A percentile compares a stretch with the other conserved stretches of the same genome.
Conservation (phyloP, 2,888 invertebrate species). For the Andrena hattorfiana region DNA sequence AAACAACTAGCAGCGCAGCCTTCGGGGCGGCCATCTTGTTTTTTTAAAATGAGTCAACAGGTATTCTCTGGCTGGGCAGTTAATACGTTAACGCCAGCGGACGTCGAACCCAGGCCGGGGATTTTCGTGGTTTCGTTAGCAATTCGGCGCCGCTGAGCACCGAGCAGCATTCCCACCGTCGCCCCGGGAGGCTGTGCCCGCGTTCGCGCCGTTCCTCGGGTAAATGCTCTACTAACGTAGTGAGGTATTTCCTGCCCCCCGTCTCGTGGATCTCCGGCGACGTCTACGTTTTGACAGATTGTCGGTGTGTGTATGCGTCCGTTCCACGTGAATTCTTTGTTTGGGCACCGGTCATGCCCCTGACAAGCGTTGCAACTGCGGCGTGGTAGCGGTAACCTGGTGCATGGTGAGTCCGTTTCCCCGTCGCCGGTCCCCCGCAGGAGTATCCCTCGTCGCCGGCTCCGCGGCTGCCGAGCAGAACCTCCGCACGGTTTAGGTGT, state of each 20-base stretch:
- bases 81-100: constrained; percentile 61
- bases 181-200: not conserved
- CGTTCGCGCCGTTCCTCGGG: constrained; percentile 24
- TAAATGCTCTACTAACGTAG: constrained; percentile 67
- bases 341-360: constrained; percentile 77
- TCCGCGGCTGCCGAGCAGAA: constrained; percentile 16
- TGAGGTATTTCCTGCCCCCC: constrained; percentile 73
- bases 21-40: constrained; percentile 69
- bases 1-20: constrained; percentile 64
- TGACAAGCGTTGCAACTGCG: constrained; percentile 70
- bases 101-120: constrained; percentile 52
- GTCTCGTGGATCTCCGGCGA: constrained; percentile 76
- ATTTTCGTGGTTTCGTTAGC: constrained; percentile 48
- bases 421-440: not conserved
- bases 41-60: constrained; percentile 63
- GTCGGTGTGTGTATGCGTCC: constrained; percentile 75
- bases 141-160: constrained; percentile 8
- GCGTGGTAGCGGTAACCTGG: constrained; percentile 68
- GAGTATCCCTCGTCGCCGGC: constrained; percentile 4
- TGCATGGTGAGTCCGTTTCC: constrained; percentile 72
- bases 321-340: constrained; percentile 81
- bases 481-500: constrained; percentile 52
- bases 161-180: not conserved
- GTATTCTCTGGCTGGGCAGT: constrained; percentile 58
- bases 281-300: constrained; percentile 80